These are phyloP conservation scores for Stictocephala bisonia DNA, from an alignment of 2,888 invertebrate genomes.

Conservation along the genomic window DNA sequence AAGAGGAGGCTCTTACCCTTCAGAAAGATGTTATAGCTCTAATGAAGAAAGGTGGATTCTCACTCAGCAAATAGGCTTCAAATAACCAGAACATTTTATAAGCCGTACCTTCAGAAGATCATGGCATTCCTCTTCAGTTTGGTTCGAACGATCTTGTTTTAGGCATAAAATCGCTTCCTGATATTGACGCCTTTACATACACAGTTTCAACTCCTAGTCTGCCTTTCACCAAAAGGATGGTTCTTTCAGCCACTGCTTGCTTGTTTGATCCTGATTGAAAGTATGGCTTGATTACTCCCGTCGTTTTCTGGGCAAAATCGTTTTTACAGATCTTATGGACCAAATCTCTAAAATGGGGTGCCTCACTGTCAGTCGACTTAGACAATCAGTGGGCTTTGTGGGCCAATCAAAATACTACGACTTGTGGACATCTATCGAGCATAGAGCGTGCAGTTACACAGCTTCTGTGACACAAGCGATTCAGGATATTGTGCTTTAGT, in stretches of 20 bases:
- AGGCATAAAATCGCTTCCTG: slow-evolving; percentile 52
- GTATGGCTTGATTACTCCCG: slow-evolving; percentile 48
- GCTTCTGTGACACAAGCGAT: not conserved
- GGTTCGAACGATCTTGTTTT: slow-evolving; percentile 43
- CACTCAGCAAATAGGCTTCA: slow-evolving; percentile 54
- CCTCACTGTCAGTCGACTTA: not conserved
- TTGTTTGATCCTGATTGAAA: slow-evolving; percentile 50
- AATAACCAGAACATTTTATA: slow-evolving; percentile 44
- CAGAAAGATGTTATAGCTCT: slow-evolving; percentile 49
- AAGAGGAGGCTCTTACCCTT: slow-evolving; percentile 48
- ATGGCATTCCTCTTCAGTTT: slow-evolving; percentile 26
- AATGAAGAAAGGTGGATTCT: slow-evolving; percentile 48
- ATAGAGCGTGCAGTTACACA: not conserved
- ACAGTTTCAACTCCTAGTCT: slow-evolving; percentile 12
- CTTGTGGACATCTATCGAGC: not conserved
- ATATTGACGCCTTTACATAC: slow-evolving; percentile 48
- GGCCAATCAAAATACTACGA: slow-evolving; percentile 31
- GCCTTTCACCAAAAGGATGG: slow-evolving; percentile 49
- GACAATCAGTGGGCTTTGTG: slow-evolving; percentile 3
- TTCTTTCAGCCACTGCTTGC: slow-evolving; percentile 52
- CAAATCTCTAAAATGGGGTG: slow-evolving; percentile 38
- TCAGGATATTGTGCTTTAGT: not conserved
- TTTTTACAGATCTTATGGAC: slow-evolving; percentile 45
- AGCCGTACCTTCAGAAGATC: slow-evolving; percentile 41
- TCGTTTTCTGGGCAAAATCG: slow-evolving; percentile 41